Base-by-base conservation (phyloP, 2,113 vertebrate genomes). In the Indri indri region DNA sequence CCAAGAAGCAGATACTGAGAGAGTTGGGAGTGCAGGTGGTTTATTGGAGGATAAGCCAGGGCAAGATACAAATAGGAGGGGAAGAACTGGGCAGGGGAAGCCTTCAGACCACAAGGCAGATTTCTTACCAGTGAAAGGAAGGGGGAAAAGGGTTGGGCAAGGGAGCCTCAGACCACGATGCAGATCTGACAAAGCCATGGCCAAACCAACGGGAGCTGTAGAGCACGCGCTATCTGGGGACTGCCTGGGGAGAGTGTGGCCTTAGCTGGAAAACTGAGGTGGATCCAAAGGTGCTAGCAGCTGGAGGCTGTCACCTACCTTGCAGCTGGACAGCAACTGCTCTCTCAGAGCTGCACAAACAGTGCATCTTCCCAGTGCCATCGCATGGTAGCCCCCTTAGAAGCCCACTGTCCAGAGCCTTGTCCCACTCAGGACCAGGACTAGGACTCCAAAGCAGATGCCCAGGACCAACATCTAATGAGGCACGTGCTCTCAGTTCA, bases 401-500 rank as follows among this genome's bases (percentile, higher is more conserved):
- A 71, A 80, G 7, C 14, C 23, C 37, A 8, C 18, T 45, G 47
- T 32, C 32, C 4, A 27, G 22, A 76, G 68, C 25, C 12, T 8
- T 32, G 23, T 47, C 40, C 47, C n/a, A 73, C 8, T 70, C 84
- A 86, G 47, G 14, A 17, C 25, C 1, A 1, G 76, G 17, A 79
- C 76, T 54, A 20, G 76, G 25, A 13, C 45, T 77, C 30, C 45
- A 20, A 63, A n/a, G 37, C 59, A 83, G 77, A 6, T 8, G 5
- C 32, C 47, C 50, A 59, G 18, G 30, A 32, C 70, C 50, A 27
- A 34, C 3, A 61, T 45, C 30, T 63, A 34, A n/a, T 22, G 30
- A 65, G n/a, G 23, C 23, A 12, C 6, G 0, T 4, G 3, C 14
- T 52, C 61, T 42, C 12, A 25, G 34, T 32, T 37, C 2, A 2